Evolutionary conservation across 2,888 invertebrate species (phyloP).

Genomic region (Andrena haemorrhoa): DNA sequence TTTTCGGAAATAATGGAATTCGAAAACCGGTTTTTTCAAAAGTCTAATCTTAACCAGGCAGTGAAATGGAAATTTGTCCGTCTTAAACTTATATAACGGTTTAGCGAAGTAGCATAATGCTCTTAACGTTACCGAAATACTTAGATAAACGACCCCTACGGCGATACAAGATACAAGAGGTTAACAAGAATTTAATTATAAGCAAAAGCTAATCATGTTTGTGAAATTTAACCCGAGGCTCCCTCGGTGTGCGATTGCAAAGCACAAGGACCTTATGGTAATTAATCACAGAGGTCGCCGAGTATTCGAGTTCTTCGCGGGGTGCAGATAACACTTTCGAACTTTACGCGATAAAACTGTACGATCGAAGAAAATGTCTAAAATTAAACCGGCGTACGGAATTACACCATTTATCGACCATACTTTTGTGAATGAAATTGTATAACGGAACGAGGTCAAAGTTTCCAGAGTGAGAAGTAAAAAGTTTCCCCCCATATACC

Average conservation of each 20-base stretch:
- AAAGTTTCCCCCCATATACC: background rate
- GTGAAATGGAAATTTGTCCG: background rate
- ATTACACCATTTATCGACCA: background rate
- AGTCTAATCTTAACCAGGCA: background rate
- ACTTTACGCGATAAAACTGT: background rate
- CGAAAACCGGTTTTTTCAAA: too few species aligned
- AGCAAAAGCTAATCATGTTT: conserved; percentile 28
- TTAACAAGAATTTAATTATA: conserved; percentile 36
- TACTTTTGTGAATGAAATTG: background rate
- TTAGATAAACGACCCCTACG: background rate
- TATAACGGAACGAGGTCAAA: background rate
- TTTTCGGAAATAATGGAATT: too few species aligned
- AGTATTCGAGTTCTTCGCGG: background rate
- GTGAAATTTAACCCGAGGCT: background rate
- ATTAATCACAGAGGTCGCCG: background rate
- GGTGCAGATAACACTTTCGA: conserved; percentile 1
- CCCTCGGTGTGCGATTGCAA: background rate
- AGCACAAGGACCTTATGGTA: background rate
- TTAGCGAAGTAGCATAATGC: background rate
- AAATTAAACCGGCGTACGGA: background rate
- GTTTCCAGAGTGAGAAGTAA: background rate
- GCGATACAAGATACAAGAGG: background rate
- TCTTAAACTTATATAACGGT: background rate
- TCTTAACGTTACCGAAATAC: background rate
- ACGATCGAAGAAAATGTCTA: background rate